Base-by-base conservation (phyloP, 2,888 invertebrate species). In the Amphiduros pacificus region DNA sequence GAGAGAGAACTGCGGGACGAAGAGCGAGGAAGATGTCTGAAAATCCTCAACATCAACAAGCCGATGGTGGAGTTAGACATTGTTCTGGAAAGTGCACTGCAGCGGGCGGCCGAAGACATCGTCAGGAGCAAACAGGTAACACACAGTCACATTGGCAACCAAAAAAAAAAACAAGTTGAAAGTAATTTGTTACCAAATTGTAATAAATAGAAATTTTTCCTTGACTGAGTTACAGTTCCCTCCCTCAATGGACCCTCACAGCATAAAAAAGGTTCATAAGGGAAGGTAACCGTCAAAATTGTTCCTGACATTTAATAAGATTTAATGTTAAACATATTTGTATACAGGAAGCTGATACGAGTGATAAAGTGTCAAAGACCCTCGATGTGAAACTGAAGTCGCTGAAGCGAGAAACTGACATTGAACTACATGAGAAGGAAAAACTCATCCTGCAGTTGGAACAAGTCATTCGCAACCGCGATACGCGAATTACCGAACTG, bases 301-400 rank as follows among this genome's bases (percentile, higher is more conserved):
- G n/a, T n/a, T n/a, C n/a, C n/a, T n/a, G n/a, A n/a, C n/a, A n/a
- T n/a, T n/a, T n/a, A n/a, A n/a, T n/a, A n/a, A n/a, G n/a, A n/a
- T n/a, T n/a, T n/a, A n/a, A n/a, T n/a, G n/a, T n/a, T n/a, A n/a
- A n/a, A n/a, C n/a, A n/a, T n/a, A n/a, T n/a, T n/a, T n/a, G n/a
- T n/a, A n/a, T n/a, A n/a, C n/a, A n/a, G 22, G 49, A 56, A 24
- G 29, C 31, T 2, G 56, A 48, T 5, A 11, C 48, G 17, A 56
- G 56, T 20, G 48, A 56, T 26, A 44, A 56, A 26, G 22, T 56
- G 27, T 44, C 56, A 3, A 28, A 56, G 31, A 48, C 56, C 2
- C 24, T 31, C 29, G 56, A 56, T 28, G 44, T 29, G 14, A 44
- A 49, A 6, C 31, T 56, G 27, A 48, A 49, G n/a, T 5, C 24